Base-by-base conservation (phyloP, 1,140 invertebrate species). In the Colletes gigas region DNA sequence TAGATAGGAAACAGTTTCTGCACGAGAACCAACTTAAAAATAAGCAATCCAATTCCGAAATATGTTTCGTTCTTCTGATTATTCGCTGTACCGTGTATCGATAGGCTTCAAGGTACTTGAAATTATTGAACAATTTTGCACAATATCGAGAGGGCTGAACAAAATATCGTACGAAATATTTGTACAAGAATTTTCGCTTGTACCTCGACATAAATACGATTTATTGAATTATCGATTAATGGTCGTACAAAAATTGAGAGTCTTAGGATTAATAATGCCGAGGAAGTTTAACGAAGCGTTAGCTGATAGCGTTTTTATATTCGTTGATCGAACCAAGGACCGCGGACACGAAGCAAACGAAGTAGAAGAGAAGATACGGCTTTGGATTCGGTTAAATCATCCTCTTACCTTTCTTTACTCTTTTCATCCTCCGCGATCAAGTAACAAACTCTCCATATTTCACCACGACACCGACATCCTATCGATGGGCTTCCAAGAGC, bases 221-320 rank as follows among this genome's bases (percentile, higher is more conserved):
- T 19, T 15, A 17, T 3, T 69, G 39, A 70, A 4, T 44, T 39
- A 69, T 60, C 8, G 52, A 71, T 63, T 10, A 12, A 50, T 21
- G 6, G 6, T 10, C 1, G 30, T 17, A 14, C 7, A 52, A 54
- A 1, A 60, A 41, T 17, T 7, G 12, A 67, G 59, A 63, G 52
- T 14, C 7, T 8, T 30, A 3, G n/a, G 59, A 68, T 72, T 78
- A 55, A 62, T 55, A 15, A 54, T 15, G n/a, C 9, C 14, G 14
- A 44, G 50, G 17, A 17, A 52, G 78, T 67, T 44, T 52, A 75
- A 75, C 50, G 62, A 75, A 75, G 72, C 72, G 52, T 80, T 68
- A 75, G 14, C 19, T 66, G 60, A 79, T 73, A 79, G 14, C 4
- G 54, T 66, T 80, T 75, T 62, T 75, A 21, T 80, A 72, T 19